phyloP scores from a whole-genome alignment of 2,113 vertebrate genomes.

The Geococcyx californianus region DNA sequence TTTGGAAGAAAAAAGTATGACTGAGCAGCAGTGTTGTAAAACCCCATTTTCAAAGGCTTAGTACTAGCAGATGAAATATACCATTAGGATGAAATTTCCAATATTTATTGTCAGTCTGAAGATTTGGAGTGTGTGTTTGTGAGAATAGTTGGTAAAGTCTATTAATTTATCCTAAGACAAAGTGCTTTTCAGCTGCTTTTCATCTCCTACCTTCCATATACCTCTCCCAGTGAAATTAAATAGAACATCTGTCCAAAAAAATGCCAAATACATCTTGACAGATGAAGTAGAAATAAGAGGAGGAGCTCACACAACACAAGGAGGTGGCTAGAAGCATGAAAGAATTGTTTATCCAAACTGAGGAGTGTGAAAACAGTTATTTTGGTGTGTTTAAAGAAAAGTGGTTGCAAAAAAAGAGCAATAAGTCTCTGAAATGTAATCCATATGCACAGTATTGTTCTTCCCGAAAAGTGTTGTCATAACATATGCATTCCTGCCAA shows the following conservation, averaged over 20 bases:
- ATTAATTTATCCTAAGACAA: conserved; percentile 7
- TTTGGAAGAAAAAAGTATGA: neutral
- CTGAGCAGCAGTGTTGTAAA: neutral
- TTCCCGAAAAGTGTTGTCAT: neutral
- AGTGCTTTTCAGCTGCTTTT: neutral
- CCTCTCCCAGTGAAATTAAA: neutral
- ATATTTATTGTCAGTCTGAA: neutral
- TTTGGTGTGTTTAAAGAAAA: neutral
- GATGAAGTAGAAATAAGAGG: neutral
- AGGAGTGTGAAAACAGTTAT: neutral
- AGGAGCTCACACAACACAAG: neutral
- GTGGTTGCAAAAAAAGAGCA: neutral
- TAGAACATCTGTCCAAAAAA: neutral
- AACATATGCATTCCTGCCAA: neutral
- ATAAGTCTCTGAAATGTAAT: neutral
- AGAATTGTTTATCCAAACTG: neutral
- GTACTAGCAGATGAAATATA: conserved; percentile 2
- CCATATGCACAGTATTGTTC: neutral
- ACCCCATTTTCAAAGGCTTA: conserved; percentile 43
- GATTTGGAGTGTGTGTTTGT: neutral
- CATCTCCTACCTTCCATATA: neutral
- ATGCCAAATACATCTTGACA: neutral
- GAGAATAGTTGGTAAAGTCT: neutral
- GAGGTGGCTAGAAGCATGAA: neutral
- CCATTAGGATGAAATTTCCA: neutral